Conservation (phyloP, 2,888 invertebrate species). For the Aphidoletes aphidimyza region DNA sequence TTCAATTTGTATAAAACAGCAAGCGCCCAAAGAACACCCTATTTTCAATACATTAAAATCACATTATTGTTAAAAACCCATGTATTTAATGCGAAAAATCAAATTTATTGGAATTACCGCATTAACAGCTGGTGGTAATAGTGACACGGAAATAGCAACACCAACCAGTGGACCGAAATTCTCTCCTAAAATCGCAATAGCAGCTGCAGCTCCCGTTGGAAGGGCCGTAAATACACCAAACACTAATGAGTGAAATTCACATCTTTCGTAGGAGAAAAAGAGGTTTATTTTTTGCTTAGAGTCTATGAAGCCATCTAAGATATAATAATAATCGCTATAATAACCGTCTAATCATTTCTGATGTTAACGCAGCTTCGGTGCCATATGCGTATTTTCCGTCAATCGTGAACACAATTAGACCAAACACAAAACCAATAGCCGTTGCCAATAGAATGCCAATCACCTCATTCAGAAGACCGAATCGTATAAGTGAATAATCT, state of each 20-base stretch:
- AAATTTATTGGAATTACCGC: too few species aligned
- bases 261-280: conserved; percentile 67
- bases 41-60: conserved; percentile 58
- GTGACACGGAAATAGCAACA: conserved; percentile 83
- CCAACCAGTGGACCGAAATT: conserved; percentile 83
- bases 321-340: too few species aligned
- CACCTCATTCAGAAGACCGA: conserved; percentile 76
- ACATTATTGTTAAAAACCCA: conserved; percentile 39
- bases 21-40: conserved; percentile 76
- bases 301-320: too few species aligned
- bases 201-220: conserved; percentile 82
- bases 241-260: conserved; percentile 74
- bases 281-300: too few species aligned
- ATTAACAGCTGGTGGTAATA: conserved; percentile 84
- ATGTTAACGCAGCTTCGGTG: conserved; percentile 70
- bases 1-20: conserved; percentile 70
- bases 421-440: conserved; percentile 75
- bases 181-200: conserved; percentile 80
- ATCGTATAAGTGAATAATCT: conserved; percentile 72
- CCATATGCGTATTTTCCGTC: conserved; percentile 71
- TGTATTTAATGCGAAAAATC: too few species aligned
- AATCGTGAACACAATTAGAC: conserved; percentile 70
- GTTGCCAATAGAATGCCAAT: conserved; percentile 75
- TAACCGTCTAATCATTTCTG: conserved; percentile 74
- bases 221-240: conserved; percentile 79